Evolutionary conservation across 2,888 invertebrate species (phyloP).

Genomic region (Tuberolachnus salignus): DNA sequence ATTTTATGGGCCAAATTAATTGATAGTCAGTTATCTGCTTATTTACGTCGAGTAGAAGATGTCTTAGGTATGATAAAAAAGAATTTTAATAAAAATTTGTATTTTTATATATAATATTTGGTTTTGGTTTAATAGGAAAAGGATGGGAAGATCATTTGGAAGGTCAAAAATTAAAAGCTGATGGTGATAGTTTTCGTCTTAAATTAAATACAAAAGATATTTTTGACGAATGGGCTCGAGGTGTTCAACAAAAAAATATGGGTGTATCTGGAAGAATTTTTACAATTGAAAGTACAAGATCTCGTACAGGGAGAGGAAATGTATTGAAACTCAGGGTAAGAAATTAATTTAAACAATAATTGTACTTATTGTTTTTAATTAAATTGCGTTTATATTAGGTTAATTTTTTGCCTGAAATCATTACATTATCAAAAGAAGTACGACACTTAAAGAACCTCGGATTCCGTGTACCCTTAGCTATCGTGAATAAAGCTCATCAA

Average conservation of each 20-base stretch:
- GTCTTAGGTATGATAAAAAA: constrained; percentile 75
- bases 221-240: constrained; percentile 97
- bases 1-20: constrained; percentile 99
- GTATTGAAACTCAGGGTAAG: constrained; percentile 80
- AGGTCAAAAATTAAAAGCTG: constrained; percentile 95
- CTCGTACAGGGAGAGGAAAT: constrained; percentile 78
- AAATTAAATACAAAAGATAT: constrained; percentile 97
- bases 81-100: background rate
- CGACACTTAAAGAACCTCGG: constrained; percentile 69
- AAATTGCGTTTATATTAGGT: constrained; percentile 63
- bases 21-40: constrained; percentile 94
- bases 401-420: constrained; percentile 97
- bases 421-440: constrained; percentile 96
- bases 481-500: constrained; percentile 98
- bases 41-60: constrained; percentile 95
- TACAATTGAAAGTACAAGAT: constrained; percentile 83
- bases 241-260: constrained; percentile 90
- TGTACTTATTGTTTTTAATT: background rate
- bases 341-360: constrained; percentile 5
- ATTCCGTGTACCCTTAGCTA: constrained; percentile 91
- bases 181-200: constrained; percentile 95
- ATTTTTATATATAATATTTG: background rate
- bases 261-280: constrained; percentile 95
- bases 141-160: constrained; percentile 99
- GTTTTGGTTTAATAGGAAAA: constrained; percentile 69